These are phyloP conservation scores for Copidosoma aretas DNA, from an alignment of 2,888 invertebrate genomes.

Conservation along the genomic window DNA sequence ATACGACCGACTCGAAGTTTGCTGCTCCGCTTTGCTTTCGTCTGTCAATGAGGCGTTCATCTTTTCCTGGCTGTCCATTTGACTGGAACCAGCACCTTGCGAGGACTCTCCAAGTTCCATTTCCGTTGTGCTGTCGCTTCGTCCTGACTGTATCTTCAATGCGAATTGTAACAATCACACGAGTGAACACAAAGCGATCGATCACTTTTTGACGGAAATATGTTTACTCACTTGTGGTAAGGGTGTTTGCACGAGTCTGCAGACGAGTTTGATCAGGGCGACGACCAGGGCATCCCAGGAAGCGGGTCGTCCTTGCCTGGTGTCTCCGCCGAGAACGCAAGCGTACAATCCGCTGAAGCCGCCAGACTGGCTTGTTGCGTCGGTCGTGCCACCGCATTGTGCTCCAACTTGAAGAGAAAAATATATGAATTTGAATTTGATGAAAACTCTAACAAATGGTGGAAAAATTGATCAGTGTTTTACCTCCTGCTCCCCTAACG, in stretches of 20 bases:
- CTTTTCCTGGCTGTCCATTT: conserved; percentile 49
- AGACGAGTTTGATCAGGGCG: conserved; percentile 74
- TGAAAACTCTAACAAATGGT: not conserved
- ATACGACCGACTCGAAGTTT: conserved; percentile 51
- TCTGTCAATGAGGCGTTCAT: conserved; percentile 74
- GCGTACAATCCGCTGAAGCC: conserved; percentile 80
- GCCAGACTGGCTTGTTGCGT: conserved; percentile 65
- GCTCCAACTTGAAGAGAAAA: conserved; percentile 51
- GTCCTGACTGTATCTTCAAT: conserved; percentile 44
- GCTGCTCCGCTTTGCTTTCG: conserved; percentile 77
- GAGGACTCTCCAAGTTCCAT: conserved; percentile 54
- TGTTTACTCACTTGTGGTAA: conserved; percentile 62
- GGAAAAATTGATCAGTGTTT: not conserved
- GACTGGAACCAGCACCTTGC: conserved; percentile 43
- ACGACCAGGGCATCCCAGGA: conserved; percentile 76
- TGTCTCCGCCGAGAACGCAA: conserved; percentile 72
- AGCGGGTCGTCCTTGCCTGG: conserved; percentile 71
- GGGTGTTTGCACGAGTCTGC: conserved; percentile 71
- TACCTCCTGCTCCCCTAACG: conserved; percentile 56
- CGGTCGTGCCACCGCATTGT: conserved; percentile 59
- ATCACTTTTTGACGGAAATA: conserved; percentile 1
- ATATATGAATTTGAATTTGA: not conserved
- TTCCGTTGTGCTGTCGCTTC: conserved; percentile 48
- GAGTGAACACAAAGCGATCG: not conserved
- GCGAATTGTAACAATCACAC: conserved; percentile 18